Evolutionary conservation across 2,113 vertebrate genomes (phyloP), one percentile per base, ranked within the genome.

Genomic region (Archilochus colubris): DNA sequence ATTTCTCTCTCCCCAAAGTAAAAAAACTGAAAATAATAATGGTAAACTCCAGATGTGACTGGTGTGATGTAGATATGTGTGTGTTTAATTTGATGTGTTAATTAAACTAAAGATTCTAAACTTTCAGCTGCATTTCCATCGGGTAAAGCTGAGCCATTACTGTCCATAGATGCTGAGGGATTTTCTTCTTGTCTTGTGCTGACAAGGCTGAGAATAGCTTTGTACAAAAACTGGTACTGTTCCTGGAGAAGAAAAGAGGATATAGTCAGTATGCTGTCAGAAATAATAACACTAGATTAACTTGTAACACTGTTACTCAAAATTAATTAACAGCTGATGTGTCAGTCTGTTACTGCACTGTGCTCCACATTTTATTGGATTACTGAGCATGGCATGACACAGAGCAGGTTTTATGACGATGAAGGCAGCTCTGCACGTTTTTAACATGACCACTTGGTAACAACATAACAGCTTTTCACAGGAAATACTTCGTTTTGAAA

Each of bases 191-290:
- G 99, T 84, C 98, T 98, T 23, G 98, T 98, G 92, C 98, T 98
- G 54, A 99, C 98, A 36, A 99, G 98, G 97, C 99, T 99, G 96
- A 99, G 98, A 91, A 99, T 98, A 77, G 99, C 98, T 98, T 98
- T 99, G 97, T 99, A 99, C 70, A 99, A 98, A 97, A 99, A 99
- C 96, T 99, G 99, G 93, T 98, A 99, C 95, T 99, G 98, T 23
- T 99, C 99, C 99, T 99, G 93, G 38, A 89, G 86, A 73, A 92
- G 53, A 83, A 76, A 92, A 96, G 77, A 76, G 8, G 27, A 46
- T 10, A 81, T 5, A 75, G 46, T 91, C 80, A 82, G 50, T 33
- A 24, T 55, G 22, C 23, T 78, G 57, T n/a, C 82, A 92, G 43
- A 76, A 76, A 81, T 28, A 66, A 30, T 18, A 59, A 18, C 19